These are phyloP conservation scores for Lepidocyrtinus sp. DNA, from an alignment of 2,888 invertebrate species.

Conservation along the genomic window DNA sequence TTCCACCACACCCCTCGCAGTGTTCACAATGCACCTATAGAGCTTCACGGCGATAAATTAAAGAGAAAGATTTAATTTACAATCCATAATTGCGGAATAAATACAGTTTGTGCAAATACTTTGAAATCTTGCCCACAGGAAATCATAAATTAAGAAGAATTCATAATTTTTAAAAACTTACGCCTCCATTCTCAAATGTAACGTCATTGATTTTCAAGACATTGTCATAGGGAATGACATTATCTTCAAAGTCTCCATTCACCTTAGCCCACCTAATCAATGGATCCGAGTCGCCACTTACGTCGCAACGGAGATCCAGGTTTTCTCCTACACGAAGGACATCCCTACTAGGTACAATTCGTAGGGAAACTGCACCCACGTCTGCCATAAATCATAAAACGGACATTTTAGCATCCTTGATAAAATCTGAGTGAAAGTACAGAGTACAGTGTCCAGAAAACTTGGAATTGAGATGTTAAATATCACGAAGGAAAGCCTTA, in stretches of 20 bases:
- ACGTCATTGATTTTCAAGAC: slow-evolving; percentile 77
- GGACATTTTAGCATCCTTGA: neutral
- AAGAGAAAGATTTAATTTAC: no score
- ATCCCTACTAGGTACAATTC: slow-evolving; percentile 73
- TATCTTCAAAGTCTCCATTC: slow-evolving; percentile 75
- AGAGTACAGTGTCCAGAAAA: no score
- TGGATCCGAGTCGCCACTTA: slow-evolving; percentile 74
- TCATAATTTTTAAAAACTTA: no score
- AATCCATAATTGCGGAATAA: no score
- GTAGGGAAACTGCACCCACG: slow-evolving; percentile 70
- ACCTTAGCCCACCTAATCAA: slow-evolving; percentile 78
- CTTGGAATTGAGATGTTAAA: neutral
- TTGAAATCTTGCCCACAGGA: no score
- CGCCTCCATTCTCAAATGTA: slow-evolving; percentile 78
- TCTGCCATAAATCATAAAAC: slow-evolving; percentile 28
- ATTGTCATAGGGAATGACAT: slow-evolving; percentile 76
- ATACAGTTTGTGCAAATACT: no score
- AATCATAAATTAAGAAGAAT: no score
- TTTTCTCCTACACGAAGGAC: slow-evolving; percentile 77
- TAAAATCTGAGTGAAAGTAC: neutral
- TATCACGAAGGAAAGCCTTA: neutral
- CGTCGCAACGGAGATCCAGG: slow-evolving; percentile 79
- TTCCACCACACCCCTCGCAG: slow-evolving; percentile 75
- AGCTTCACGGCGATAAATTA: slow-evolving; percentile 62
- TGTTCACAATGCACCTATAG: slow-evolving; percentile 80